Evolutionary conservation across 2,113 vertebrate genomes (phyloP).

Genomic region (Nanorana parkeri): DNA sequence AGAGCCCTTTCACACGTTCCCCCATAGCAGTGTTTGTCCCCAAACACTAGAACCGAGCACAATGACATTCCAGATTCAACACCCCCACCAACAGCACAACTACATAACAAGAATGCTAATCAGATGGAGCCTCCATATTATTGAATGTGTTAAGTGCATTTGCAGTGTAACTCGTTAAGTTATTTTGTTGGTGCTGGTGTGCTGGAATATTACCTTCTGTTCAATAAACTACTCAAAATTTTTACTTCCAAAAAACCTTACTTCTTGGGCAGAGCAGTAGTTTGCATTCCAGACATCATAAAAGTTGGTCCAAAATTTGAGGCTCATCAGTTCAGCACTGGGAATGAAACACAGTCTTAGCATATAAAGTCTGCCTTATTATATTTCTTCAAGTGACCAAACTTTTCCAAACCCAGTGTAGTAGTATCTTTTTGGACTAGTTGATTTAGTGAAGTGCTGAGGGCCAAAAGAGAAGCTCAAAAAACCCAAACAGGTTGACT

Average conservation of each 20-base stretch:
- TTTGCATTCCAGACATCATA: too few relatives aligned
- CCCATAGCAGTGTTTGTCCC: slow-evolving; percentile 87
- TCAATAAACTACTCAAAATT: slow-evolving; percentile 61
- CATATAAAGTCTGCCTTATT: too few relatives aligned
- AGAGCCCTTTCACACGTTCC: slow-evolving; percentile 84
- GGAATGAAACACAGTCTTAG: too few relatives aligned
- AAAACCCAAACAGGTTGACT: too few relatives aligned
- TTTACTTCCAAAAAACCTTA: neutral
- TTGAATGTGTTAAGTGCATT: slow-evolving; percentile 72
- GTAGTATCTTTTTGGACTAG: too few relatives aligned
- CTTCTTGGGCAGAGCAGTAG: too few relatives aligned
- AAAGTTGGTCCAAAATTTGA: too few relatives aligned
- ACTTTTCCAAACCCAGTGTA: too few relatives aligned
- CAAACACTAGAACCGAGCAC: slow-evolving; percentile 84
- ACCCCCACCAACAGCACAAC: slow-evolving; percentile 77
- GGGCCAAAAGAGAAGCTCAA: too few relatives aligned
- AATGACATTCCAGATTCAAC: slow-evolving; percentile 81
- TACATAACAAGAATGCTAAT: slow-evolving; percentile 78
- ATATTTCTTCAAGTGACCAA: too few relatives aligned
- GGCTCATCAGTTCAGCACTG: too few relatives aligned
- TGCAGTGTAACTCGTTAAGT: slow-evolving; percentile 57
- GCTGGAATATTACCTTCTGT: slow-evolving; percentile 63
- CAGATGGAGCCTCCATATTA: slow-evolving; percentile 69
- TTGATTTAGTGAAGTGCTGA: too few relatives aligned
- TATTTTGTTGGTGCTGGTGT: slow-evolving; percentile 59